Percentiles rank a stretch among this genome's conserved stretches.
Evolutionary conservation across 2,888 invertebrate genomes (phyloP).

Genomic region (Therioaphis trifolii): DNA sequence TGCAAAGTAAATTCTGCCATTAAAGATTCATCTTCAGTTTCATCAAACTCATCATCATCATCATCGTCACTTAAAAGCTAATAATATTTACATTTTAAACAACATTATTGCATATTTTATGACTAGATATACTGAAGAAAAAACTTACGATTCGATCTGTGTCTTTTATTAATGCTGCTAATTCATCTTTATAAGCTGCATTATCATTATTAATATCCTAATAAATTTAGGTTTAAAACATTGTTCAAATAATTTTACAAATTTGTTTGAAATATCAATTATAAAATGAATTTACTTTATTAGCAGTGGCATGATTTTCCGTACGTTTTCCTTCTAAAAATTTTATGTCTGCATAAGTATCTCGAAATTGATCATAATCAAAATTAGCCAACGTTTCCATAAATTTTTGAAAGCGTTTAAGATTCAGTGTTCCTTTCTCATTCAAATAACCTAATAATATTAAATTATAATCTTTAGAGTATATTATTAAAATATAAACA

Average conservation of each 20-base stretch:
- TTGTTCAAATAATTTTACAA: not conserved
- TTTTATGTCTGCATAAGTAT: conserved; percentile 82
- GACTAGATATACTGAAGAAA: conserved; percentile 13
- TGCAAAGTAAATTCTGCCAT: conserved; percentile 82
- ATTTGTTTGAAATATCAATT: conserved; percentile 50
- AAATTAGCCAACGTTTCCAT: conserved; percentile 80
- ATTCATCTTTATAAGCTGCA: conserved; percentile 61
- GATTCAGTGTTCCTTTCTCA: conserved; percentile 85
- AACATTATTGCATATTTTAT: conserved; percentile 30
- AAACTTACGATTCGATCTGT: conserved; percentile 74
- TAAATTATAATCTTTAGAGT: no score
- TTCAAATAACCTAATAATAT: conserved; percentile 85
- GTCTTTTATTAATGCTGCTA: conserved; percentile 73
- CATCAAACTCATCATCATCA: conserved; percentile 67
- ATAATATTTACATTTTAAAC: conserved; percentile 59
- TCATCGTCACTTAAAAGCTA: conserved; percentile 60
- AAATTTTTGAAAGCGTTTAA: conserved; percentile 86
- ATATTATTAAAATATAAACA: no score
- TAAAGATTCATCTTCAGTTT: conserved; percentile 67
- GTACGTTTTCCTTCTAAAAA: conserved; percentile 82
- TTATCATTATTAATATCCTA: conserved; percentile 1
- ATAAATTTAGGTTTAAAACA: conserved; percentile 23
- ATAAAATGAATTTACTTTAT: conserved; percentile 65
- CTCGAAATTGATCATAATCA: conserved; percentile 81
- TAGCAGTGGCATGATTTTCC: conserved; percentile 70